Conservation (phyloP, 2,888 invertebrate species). For the Iphiclides podalirius region DNA sequence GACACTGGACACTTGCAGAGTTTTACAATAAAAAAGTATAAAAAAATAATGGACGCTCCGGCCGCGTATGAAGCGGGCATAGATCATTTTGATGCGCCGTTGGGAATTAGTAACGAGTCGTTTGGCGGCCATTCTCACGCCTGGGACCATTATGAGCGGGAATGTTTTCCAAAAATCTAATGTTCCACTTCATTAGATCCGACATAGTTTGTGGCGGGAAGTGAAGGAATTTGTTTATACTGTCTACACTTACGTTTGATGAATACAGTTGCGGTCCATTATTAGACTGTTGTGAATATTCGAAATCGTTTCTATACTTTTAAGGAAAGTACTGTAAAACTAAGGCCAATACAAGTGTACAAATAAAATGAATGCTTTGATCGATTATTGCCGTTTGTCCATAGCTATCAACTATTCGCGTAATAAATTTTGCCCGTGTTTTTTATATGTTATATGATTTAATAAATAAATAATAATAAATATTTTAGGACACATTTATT, state of each 20-base stretch:
- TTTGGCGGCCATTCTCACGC: constrained; percentile 53
- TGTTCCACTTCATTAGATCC: constrained; percentile 33
- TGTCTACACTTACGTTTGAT: not conserved
- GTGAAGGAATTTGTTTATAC: not conserved
- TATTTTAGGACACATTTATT: too few relatives aligned
- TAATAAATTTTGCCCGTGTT: too few relatives aligned
- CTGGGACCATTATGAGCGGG: constrained; percentile 34
- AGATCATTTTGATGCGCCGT: constrained; percentile 53
- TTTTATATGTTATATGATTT: too few relatives aligned
- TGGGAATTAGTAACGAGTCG: constrained; percentile 57
- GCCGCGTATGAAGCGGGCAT: constrained; percentile 34
- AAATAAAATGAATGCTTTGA: not conserved
- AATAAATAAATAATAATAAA: too few relatives aligned
- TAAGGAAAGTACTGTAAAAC: too few relatives aligned
- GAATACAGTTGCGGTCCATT: too few relatives aligned
- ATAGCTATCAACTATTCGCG: too few relatives aligned
- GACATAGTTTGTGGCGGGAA: constrained; percentile 3
- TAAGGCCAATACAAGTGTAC: too few relatives aligned
- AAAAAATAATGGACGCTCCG: constrained; percentile 30
- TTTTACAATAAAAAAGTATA: constrained; percentile 14
- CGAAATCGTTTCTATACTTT: too few relatives aligned
- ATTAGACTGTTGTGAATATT: too few relatives aligned
- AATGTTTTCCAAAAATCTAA: constrained; percentile 39
- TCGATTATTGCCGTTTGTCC: too few relatives aligned
- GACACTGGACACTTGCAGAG: constrained; percentile 12